Evolutionary conservation across 2,113 vertebrate genomes (phyloP).

Genomic region (Eptatretus burgeri): DNA sequence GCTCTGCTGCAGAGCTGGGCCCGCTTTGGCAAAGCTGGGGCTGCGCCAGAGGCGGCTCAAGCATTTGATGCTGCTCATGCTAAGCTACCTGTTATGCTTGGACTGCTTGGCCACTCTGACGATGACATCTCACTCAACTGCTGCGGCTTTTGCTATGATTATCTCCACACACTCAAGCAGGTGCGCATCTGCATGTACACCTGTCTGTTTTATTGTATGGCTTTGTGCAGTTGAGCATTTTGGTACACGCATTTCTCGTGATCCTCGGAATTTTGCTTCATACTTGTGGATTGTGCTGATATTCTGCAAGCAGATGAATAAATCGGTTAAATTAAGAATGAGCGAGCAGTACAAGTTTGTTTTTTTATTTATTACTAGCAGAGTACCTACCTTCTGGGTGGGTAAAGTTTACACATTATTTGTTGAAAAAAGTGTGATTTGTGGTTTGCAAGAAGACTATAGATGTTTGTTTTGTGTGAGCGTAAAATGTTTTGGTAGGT

Average conservation of each 20-base stretch:
- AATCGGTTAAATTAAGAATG: too few relatives aligned
- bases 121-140: conserved; percentile 90
- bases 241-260: too few relatives aligned
- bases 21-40: conserved; percentile 43
- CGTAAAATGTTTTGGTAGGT: too few relatives aligned
- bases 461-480: too few relatives aligned
- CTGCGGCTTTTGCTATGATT: conserved; percentile 84
- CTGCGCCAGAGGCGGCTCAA: conserved; percentile 37
- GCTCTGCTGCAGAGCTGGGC: conserved; percentile 82
- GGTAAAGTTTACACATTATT: too few relatives aligned
- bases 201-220: neutral
- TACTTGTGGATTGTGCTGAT: too few relatives aligned
- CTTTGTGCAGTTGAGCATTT: neutral
- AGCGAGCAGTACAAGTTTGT: too few relatives aligned
- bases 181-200: conserved; percentile 13
- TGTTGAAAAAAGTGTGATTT: too few relatives aligned
- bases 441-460: too few relatives aligned
- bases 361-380: too few relatives aligned
- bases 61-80: conserved; percentile 50
- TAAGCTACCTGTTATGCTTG: conserved; percentile 61
- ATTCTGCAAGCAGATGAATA: too few relatives aligned
- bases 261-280: neutral
- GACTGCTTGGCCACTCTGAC: conserved; percentile 64
- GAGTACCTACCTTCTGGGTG: too few relatives aligned
- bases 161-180: conserved; percentile 91